Base-by-base conservation (phyloP, 2,888 invertebrate genomes). In the Elysia crispata region DNA sequence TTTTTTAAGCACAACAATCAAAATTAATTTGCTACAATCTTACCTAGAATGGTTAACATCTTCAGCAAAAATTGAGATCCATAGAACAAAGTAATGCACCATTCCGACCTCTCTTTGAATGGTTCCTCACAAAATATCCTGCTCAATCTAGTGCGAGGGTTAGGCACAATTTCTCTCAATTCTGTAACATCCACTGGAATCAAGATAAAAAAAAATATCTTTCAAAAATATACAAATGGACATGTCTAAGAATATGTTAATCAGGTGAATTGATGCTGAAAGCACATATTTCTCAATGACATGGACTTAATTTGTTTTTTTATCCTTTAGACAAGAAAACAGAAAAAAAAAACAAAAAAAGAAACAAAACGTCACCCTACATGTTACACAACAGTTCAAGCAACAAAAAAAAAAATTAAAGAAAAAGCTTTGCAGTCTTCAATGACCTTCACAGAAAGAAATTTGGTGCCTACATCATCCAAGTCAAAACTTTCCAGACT, bases 91-190 rank as follows among this genome's bases (percentile, higher is more conserved):
- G 70, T 79, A 33, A 83, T 41, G 23, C 67, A 79, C 60, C 72
- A 60, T 3, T 69, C 76, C 49, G 76, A 30, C 23, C 80, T 76
- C 49, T 77, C 80, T 41, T 72, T 83, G 72, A 67, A 33, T 33
- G 64, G 31, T 49, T 81, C 79, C 15, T 83, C 82, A n/a, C 67
- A 62, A n/a, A 41, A 41, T 41, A 62, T 78, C 25, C 77, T 75
- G 3, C 77, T 81, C 57, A 82, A 77, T 64, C 81, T 79, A 23
- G 28, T 20, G 31, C 72, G 66, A 11, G 77, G 74, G 15, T 82
- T 80, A 28, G 41, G 25, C 1, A 82, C 79, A 15, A 83, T 72
- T 25, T 82, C 83, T 31, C 82, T 81, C 31, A 83, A 79, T 13
- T 77, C 80, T 33, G 50, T 54, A 23, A 83, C 69, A 64, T 80